Evolutionary conservation across 2,797 vertebrate genomes (phyloP).

Genomic region (Cyclura pinguis): DNA sequence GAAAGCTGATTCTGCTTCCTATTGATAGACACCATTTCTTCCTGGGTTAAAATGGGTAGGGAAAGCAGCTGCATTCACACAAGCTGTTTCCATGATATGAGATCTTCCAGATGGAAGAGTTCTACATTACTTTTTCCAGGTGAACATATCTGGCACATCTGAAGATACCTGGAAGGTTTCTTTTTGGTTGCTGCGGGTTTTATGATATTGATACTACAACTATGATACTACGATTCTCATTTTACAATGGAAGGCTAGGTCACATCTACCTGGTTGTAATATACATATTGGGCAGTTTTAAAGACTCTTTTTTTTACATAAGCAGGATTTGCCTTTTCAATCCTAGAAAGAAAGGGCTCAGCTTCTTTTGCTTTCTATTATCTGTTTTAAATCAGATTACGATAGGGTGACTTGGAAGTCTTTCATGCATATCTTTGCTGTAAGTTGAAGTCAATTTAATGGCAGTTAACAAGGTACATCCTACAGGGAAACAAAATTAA

Average conservation of each 20-base stretch:
- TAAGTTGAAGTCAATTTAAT: too few species aligned
- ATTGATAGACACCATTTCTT: neutral
- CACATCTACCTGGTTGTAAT: slow-evolving; percentile 14
- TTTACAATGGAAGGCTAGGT: neutral
- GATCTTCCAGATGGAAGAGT: too few species aligned
- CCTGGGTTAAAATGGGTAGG: neutral
- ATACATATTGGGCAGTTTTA: neutral
- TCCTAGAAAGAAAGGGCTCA: neutral
- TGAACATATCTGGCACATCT: neutral
- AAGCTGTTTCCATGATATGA: neutral
- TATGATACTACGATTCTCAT: too few species aligned
- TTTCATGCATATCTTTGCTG: too few species aligned
- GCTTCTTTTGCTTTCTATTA: neutral
- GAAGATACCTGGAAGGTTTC: neutral
- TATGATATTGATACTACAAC: neutral
- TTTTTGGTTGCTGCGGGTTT: neutral
- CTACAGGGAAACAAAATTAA: neutral
- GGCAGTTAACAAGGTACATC: neutral
- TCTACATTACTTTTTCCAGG: neutral
- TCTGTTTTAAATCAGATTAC: slow-evolving; percentile 24
- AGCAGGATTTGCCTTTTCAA: slow-evolving; percentile 14
- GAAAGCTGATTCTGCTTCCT: too few species aligned
- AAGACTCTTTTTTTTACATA: neutral
- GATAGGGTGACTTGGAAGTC: too few species aligned
- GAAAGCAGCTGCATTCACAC: neutral